Evolutionary conservation across 2,888 invertebrate species (phyloP).

Genomic region (Lasioglossum marginatum): DNA sequence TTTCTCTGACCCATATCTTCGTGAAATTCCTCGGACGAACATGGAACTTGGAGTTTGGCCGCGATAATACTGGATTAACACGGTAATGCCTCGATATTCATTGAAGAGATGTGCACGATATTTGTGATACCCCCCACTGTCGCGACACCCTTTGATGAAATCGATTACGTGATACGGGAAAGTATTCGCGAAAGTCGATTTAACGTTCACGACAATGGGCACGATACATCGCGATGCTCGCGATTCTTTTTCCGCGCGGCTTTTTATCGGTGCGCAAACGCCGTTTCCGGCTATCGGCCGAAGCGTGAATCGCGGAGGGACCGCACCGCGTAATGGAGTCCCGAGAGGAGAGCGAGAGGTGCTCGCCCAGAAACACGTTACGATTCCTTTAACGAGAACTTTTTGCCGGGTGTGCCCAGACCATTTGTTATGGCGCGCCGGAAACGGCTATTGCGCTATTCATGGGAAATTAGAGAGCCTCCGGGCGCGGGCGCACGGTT

Average conservation of each 20-base stretch:
- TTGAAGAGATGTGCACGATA: too few relatives aligned
- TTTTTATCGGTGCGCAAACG: conserved; percentile 29
- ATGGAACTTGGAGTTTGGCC: background rate
- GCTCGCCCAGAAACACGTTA: conserved; percentile 39
- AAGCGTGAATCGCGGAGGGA: conserved; percentile 27
- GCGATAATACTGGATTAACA: background rate
- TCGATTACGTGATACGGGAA: background rate
- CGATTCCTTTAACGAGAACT: conserved; percentile 51
- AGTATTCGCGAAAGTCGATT: conserved; percentile 50
- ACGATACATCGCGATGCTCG: conserved; percentile 42
- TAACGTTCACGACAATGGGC: conserved; percentile 61
- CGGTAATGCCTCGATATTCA: background rate
- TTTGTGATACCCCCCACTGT: background rate
- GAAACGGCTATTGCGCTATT: conserved; percentile 5
- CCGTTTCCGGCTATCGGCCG: background rate
- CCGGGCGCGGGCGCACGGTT: too few relatives aligned
- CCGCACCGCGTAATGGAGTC: conserved; percentile 33
- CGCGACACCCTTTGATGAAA: too few relatives aligned
- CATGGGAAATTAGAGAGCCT: conserved; percentile 26
- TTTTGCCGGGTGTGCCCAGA: conserved; percentile 21
- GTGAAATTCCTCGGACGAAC: background rate
- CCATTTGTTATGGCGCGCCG: conserved; percentile 37
- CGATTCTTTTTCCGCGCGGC: conserved; percentile 34
- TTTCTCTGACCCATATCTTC: background rate
- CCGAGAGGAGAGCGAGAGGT: conserved; percentile 38